Percentiles rank a stretch among this genome's conserved stretches.
Conservation (phyloP, 2,888 invertebrate species). For the Falcaria lacertinaria region DNA sequence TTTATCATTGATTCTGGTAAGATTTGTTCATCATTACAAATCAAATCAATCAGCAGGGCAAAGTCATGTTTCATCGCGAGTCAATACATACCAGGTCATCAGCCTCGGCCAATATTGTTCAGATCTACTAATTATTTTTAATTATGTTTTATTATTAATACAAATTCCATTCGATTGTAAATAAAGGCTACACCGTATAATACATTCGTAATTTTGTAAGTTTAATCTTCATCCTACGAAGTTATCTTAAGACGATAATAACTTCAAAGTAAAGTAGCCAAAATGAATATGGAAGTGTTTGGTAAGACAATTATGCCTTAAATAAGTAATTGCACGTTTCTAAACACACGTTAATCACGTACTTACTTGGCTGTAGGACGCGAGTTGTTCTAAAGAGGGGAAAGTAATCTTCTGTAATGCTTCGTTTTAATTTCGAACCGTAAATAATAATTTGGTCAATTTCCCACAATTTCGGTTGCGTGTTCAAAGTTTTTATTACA, state of each 20-base stretch:
- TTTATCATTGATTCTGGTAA: too few species aligned
- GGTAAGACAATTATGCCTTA: constrained; percentile 14
- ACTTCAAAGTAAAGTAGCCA: neutral
- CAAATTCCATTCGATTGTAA: too few species aligned
- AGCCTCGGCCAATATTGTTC: too few species aligned
- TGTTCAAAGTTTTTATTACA: constrained; percentile 78
- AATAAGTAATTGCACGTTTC: constrained; percentile 17
- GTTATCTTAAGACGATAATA: neutral
- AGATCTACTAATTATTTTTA: too few species aligned
- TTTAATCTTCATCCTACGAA: neutral
- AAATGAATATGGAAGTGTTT: constrained; percentile 13
- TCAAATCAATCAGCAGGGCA: too few species aligned
- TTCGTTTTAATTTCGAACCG: constrained; percentile 72
- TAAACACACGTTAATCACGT: constrained; percentile 38
- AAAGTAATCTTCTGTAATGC: constrained; percentile 69
- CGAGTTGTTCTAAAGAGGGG: constrained; percentile 57
- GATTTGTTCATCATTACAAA: too few species aligned
- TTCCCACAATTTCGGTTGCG: constrained; percentile 77
- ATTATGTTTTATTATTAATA: too few species aligned
- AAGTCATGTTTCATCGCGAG: too few species aligned
- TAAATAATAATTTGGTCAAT: constrained; percentile 80
- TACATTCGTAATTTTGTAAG: too few species aligned
- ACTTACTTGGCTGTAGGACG: constrained; percentile 32
- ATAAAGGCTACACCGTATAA: too few species aligned
- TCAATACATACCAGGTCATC: too few species aligned